A percentile compares a stretch with the other conserved stretches of the same genome.
Evolutionary conservation across 1,140 invertebrate species (phyloP).

Genomic region (Drosophila azteca): DNA sequence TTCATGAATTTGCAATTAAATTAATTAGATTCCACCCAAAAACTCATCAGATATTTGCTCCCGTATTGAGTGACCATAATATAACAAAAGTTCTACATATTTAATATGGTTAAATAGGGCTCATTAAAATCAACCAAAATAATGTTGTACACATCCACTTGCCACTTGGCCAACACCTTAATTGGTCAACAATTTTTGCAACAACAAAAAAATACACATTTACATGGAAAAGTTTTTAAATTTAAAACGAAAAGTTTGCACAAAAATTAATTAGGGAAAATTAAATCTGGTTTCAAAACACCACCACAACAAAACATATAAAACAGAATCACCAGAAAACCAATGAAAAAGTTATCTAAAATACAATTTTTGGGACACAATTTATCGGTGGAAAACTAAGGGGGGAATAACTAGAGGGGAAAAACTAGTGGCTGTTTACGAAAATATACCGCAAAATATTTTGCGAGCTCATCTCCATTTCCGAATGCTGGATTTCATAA

Average conservation of each 20-base stretch:
- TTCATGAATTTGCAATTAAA: background rate
- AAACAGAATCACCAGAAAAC: background rate
- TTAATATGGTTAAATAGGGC: constrained; percentile 12
- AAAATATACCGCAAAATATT: constrained; percentile 34
- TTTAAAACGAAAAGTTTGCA: background rate
- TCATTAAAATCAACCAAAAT: constrained; percentile 15
- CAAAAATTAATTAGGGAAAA: constrained; percentile 15
- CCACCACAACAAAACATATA: constrained; percentile 17
- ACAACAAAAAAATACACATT: background rate
- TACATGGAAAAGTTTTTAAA: constrained; percentile 3
- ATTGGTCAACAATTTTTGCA: constrained; percentile 17
- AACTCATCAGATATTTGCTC: background rate
- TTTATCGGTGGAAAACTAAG: constrained; percentile 25
- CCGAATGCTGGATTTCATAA: constrained; percentile 30
- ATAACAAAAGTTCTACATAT: constrained; percentile 2
- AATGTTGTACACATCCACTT: background rate
- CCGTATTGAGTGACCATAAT: background rate
- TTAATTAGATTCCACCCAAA: background rate
- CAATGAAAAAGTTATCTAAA: constrained; percentile 1
- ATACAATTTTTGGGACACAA: constrained; percentile 1
- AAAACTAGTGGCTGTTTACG: constrained; percentile 25
- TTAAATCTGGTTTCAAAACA: constrained; percentile 10
- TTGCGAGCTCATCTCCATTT: constrained; percentile 39
- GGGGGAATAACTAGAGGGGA: background rate
- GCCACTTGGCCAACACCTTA: background rate